These are phyloP conservation scores for Trachelipus rathkii DNA, from an alignment of 1,140 invertebrate genomes.

Conservation along the genomic window DNA sequence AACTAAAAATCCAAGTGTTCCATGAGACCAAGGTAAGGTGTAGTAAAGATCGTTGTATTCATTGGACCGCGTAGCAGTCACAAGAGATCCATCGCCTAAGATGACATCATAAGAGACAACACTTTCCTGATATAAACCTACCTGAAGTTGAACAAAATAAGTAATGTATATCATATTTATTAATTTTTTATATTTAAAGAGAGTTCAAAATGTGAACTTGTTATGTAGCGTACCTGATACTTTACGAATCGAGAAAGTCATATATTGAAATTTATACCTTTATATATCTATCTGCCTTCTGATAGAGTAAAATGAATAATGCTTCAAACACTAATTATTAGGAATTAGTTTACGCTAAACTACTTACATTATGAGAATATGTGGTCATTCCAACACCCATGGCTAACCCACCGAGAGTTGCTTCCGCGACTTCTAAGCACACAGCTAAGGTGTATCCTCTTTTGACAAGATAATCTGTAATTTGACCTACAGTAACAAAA, in stretches of 20 bases:
- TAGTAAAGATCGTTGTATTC: constrained; percentile 56
- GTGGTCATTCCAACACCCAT: constrained; percentile 57
- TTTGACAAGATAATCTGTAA: constrained; percentile 54
- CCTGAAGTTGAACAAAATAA: constrained; percentile 33
- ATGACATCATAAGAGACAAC: constrained; percentile 57
- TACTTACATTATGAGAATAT: constrained; percentile 49
- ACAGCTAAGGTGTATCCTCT: constrained; percentile 58
- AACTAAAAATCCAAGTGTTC: constrained; percentile 57
- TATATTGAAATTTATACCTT: too few relatives aligned
- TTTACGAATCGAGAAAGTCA: too few relatives aligned
- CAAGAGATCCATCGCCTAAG: constrained; percentile 54
- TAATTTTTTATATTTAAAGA: too few relatives aligned
- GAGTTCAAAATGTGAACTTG: too few relatives aligned
- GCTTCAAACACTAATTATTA: too few relatives aligned
- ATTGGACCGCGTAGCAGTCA: constrained; percentile 52
- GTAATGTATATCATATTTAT: too few relatives aligned
- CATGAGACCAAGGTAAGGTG: constrained; percentile 58
- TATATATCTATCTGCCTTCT: too few relatives aligned
- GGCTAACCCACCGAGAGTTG: constrained; percentile 58
- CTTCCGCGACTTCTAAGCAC: constrained; percentile 57
- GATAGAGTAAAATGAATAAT: too few relatives aligned
- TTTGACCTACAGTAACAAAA: constrained; percentile 57
- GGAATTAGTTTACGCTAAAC: neutral
- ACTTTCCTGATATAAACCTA: constrained; percentile 57
- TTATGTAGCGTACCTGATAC: too few relatives aligned